Percentiles rank a stretch among this genome's conserved stretches.
Conservation (phyloP, 2,113 vertebrate genomes). For the Cariama cristata region DNA sequence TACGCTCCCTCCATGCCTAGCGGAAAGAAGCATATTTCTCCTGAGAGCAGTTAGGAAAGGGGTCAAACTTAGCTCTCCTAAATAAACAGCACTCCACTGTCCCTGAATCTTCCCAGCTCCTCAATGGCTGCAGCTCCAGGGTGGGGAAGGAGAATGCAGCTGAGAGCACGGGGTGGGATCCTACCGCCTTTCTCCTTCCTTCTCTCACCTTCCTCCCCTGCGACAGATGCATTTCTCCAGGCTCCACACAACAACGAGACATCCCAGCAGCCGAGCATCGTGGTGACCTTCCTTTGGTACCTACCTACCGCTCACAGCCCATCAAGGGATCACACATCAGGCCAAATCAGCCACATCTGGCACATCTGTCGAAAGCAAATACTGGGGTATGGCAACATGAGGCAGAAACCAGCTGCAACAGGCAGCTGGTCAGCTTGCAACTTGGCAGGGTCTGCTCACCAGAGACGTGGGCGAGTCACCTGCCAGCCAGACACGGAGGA, state of each 20-base stretch:
- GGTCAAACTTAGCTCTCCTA: background rate
- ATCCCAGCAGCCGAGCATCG: background rate
- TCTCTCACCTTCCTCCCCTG: background rate
- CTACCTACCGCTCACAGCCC: fast-evolving
- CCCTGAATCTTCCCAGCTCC: background rate
- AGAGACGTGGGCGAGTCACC: fast-evolving
- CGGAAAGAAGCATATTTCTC: background rate
- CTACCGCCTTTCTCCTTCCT: background rate
- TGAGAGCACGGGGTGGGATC: background rate
- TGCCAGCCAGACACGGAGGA: background rate
- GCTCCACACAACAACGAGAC: background rate
- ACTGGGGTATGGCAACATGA: fast-evolving
- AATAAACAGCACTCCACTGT: background rate
- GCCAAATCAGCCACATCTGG: background rate
- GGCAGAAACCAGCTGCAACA: background rate
- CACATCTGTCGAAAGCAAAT: background rate
- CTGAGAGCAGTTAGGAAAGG: background rate
- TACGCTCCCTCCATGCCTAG: background rate
- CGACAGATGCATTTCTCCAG: background rate
- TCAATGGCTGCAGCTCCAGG: background rate
- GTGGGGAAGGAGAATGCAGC: background rate
- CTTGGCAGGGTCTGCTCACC: background rate
- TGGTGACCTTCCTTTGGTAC: background rate
- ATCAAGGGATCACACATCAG: background rate
- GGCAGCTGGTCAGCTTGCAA: background rate